Base-by-base conservation (phyloP, 1,140 invertebrate species). In the Copidosoma floridanum region DNA sequence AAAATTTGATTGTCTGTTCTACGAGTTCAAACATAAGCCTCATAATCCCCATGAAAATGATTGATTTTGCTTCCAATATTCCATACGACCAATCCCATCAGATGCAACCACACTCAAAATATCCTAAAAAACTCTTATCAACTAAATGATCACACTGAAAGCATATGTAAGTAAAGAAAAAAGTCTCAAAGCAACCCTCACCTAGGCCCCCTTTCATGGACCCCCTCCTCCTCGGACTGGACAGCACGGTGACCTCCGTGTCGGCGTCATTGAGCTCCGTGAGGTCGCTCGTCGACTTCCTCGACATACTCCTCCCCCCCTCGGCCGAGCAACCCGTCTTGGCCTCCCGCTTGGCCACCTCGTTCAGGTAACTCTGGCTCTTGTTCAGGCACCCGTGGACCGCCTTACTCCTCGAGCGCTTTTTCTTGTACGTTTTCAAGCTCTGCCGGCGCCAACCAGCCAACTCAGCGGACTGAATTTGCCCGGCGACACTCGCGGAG, bases 211-310 rank as follows among this genome's bases (percentile, higher is more conserved):
- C 88, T 67, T 88, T 88, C 75, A 79, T 78, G 2, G 77, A 79
- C 1, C 85, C 85, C 57, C 84, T 79, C 18, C 85, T 76, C 67
- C 83, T 81, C 1, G 86, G 77, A 58, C 84, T 86, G 11, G 86
- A 87, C 2, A 85, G 80, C 3, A 84, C 72, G 0, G 85, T 87
- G 32, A 84, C 80, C 21, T 83, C 83, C 3, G 82, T 84, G 12
- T 85, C 83, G 35, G 84, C 82, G 27, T 82, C 81, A 0, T 80
- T 85, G 47, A 87, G 77, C 61, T 89, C 86, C 1, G 88, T 89
- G 38, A 90, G 77, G 76, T 90, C 88, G 40, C 88, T 89, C 12
- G 88, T 90, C 0, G 88, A 90, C 65, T 86, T 88, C 26, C 88
- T 70, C 2, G 71, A 63, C 32, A 73, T 72, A 18, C 61, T 68